Evolutionary conservation across 64 coral and sea anemone species (phyloP), one percentile per base, ranked within the genome.

Genomic region (Acropora tenuis): DNA sequence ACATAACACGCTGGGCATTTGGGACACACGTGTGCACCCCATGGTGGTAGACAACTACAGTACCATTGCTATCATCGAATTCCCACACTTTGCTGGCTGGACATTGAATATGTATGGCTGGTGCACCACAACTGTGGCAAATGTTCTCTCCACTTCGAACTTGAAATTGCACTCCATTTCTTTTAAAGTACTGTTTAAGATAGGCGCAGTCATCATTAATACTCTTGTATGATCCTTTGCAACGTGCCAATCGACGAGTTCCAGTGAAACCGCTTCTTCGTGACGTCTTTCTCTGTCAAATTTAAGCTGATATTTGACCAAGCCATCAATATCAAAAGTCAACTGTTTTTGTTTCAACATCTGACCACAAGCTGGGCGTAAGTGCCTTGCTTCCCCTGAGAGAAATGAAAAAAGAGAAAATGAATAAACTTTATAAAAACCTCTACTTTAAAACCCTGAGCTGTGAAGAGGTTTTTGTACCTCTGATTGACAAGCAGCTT

Each of bases 71-170:
- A 41, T 93, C 78, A 88, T 93, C 8, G 59, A 93, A 93, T 58
- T 93, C 86, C 77, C 85, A 93, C 10, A 93, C 92, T 82, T 93
- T 93, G 52, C 91, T 93, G 6, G 84, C 91, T 47, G 60, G 84
- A 89, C 86, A 73, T 20, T 3, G 72, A 93, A 81, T 47, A 73
- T 16, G 30, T 44, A 48, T 77, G 86, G 92, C 52, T 55, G 52
- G 52, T 74, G 72, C 72, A 74, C 72, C 72, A 74, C 0, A 74
- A 74, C 72, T 74, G 72, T 74, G 72, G 72, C 18, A 74, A 74
- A 46, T 77, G 92, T 2, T 47, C 41, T 76, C 74, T 43, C 86
- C 84, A 75, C 43, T 13, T 44, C 74, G 81, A 18, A 7, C 47
- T 46, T 88, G 43, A 47, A 93, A 93, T 30, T 93, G 72, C 72